phyloP scores from a whole-genome alignment of 2,888 invertebrate genomes.

The Drosophila affinis region DNA sequence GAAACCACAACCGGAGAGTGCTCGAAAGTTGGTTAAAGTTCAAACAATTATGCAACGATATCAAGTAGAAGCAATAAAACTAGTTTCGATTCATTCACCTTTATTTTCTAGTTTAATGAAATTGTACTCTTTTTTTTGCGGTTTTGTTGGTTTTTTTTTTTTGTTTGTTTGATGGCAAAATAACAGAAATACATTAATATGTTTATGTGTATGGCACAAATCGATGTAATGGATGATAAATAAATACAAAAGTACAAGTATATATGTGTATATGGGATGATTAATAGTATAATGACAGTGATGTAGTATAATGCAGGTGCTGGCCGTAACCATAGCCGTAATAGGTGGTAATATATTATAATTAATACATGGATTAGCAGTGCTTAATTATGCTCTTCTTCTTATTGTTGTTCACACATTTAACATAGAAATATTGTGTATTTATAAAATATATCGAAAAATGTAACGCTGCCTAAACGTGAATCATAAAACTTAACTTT shows the following conservation, averaged over 20 bases:
- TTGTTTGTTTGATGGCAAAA: constrained; percentile 30
- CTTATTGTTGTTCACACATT: constrained; percentile 22
- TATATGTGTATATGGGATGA: constrained; percentile 3
- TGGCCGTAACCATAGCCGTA: constrained; percentile 27
- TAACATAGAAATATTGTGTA: constrained; percentile 53
- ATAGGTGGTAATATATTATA: constrained; percentile 15
- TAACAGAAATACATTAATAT: constrained; percentile 61
- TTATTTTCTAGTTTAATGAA: constrained; percentile 57
- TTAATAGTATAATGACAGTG: constrained; percentile 35
- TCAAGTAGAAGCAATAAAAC: constrained; percentile 44
- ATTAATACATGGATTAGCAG: constrained; percentile 42
- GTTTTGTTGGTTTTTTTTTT: constrained; percentile 12
- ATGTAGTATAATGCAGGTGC: constrained; percentile 22
- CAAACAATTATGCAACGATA: constrained; percentile 18
- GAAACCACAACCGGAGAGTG: constrained; percentile 56
- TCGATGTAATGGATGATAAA: constrained; percentile 21
- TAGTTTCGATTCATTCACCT: constrained; percentile 53
- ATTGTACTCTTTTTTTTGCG: constrained; percentile 38
- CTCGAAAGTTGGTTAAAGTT: constrained; percentile 42
- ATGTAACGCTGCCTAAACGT: constrained; percentile 46
- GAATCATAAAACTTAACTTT: constrained; percentile 64
- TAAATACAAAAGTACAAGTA: constrained; percentile 30
- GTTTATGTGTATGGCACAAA: constrained; percentile 41
- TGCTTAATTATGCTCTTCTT: constrained; percentile 28
- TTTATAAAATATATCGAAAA: constrained; percentile 69